Conservation (phyloP, 2,797 vertebrate genomes). For the Cyprinella venusta region DNA sequence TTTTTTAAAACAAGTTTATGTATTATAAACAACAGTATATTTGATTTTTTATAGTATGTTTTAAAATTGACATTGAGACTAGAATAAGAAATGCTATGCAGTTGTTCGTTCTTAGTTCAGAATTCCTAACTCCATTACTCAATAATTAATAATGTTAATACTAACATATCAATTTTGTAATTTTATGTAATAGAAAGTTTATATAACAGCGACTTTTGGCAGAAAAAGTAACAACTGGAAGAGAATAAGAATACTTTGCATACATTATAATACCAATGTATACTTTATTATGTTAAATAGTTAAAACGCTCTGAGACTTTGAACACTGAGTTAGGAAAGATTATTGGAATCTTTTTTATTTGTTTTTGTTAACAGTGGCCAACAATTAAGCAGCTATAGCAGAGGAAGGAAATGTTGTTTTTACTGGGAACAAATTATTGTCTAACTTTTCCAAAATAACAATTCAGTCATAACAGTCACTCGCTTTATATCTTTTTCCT, state of each 20-base stretch:
- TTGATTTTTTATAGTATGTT: neutral
- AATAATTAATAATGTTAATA: neutral
- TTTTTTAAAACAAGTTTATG: no score
- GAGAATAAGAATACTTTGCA: neutral
- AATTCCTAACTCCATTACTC: neutral
- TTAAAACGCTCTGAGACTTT: neutral
- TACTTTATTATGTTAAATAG: neutral
- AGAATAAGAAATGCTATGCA: neutral
- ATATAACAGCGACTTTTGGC: neutral
- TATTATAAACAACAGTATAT: neutral
- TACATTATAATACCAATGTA: neutral
- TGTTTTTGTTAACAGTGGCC: neutral
- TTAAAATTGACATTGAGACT: neutral
- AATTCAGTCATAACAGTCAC: neutral
- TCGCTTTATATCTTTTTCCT: neutral
- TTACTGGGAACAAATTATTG: neutral
- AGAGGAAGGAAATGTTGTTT: neutral
- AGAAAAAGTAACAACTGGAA: neutral
- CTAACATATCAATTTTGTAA: no score
- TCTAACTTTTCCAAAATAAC: neutral
- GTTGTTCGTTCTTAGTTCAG: neutral
- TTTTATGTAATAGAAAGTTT: neutral
- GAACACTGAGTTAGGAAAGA: neutral
- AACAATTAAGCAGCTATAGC: neutral
- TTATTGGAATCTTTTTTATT: constrained; percentile 10